Base-by-base conservation (phyloP, 1,140 invertebrate species). In the Melipona quadrifasciata region DNA sequence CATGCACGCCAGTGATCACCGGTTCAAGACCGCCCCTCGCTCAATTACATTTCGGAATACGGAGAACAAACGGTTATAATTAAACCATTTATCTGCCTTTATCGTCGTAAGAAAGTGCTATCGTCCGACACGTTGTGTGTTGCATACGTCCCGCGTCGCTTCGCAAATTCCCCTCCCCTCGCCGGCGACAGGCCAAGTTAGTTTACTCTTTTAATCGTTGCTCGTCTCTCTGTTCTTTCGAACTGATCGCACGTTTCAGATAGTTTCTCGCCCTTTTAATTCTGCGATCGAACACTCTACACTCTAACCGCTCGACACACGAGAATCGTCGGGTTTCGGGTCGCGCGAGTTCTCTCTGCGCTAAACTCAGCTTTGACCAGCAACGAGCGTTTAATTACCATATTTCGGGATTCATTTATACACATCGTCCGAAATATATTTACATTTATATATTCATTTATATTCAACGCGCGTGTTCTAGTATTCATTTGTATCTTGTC, bases 71-170 rank as follows among this genome's bases (percentile, higher is more conserved):
- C 68, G 51, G 55, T 31, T 72, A 31, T 51, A 77, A 77, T 77
- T 77, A 77, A 77, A 77, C 58, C 74, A 27, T 77, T 77, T 77
- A 77, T 77, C 74, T 51, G 57, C 39, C 47, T 77, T 61, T 64
- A 47, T 58, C 58, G 39, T 31, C 74, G 58, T 47, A 77, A 64
- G 58, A 77, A 77, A 47, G 34, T 47, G 57, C 16, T 16, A 24
- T 76, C 58, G 16, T 76, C 58, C 58, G 39, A 47, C 57, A 1
- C 57, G 24, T n/a, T 19, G n/a, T n/a, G n/a, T n/a, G n/a, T 1
- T 21, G 19, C 74, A 58, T 12, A 34, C 73, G 39, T 8, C 6
- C 39, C 5, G 17, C 34, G 24, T 24, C 39, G 31, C 2, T 31
- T 31, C 31, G 31, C 1, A 31, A 31, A 31, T 31, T 31, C 2